Evolutionary conservation across 1,140 invertebrate genomes (phyloP).

Genomic region (Steinernema khuongi): DNA sequence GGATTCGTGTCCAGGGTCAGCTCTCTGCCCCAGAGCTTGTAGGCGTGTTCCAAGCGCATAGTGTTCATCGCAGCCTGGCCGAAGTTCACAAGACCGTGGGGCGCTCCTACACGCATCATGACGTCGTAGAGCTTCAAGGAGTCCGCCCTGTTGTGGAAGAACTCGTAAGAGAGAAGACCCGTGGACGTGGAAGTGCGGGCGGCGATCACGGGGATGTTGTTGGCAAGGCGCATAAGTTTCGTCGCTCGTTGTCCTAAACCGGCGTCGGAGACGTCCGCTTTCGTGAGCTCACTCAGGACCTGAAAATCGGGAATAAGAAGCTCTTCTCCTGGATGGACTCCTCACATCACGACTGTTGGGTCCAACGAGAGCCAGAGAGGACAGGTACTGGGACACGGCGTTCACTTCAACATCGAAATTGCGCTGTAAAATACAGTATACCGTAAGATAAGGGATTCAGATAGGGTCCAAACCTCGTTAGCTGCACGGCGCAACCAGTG

Average conservation of each 20-base stretch:
- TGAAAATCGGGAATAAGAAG: not conserved
- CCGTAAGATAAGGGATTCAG: not conserved
- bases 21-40: constrained; percentile 42
- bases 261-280: constrained; percentile 34
- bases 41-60: constrained; percentile 42
- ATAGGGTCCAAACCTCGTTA: not conserved
- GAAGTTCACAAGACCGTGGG: constrained; percentile 39
- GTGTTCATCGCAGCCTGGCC: constrained; percentile 39
- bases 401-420: constrained; percentile 32
- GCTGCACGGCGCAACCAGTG: not conserved
- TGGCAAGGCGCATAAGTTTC: constrained; percentile 33
- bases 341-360: constrained; percentile 37
- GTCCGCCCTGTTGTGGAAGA: constrained; percentile 43
- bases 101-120: constrained; percentile 32
- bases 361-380: constrained; percentile 40
- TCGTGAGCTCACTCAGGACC: constrained; percentile 36
- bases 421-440: not conserved
- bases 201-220: constrained; percentile 34
- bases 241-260: constrained; percentile 38
- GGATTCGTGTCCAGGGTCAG: constrained; percentile 41
- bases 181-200: constrained; percentile 40
- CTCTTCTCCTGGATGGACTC: not conserved
- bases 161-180: constrained; percentile 36
- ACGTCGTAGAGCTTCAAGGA: constrained; percentile 37
- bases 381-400: constrained; percentile 39